Evolutionary conservation across 2,888 invertebrate species (phyloP).

Genomic region (Tupiocoris notatus): DNA sequence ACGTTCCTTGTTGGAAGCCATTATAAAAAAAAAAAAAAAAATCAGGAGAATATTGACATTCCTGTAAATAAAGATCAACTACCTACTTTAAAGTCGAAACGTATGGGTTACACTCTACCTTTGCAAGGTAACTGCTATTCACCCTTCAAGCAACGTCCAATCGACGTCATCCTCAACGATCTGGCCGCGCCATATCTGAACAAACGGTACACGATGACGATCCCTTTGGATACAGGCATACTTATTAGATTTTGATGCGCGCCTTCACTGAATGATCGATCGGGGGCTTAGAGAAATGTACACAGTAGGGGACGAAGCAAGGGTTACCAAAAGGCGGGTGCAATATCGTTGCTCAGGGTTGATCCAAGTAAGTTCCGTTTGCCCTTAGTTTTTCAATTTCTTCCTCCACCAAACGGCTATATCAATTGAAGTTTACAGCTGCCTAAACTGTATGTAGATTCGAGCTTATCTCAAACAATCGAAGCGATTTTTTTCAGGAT

Average conservation of each 20-base stretch:
- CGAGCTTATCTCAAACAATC: no score
- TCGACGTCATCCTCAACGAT: background rate
- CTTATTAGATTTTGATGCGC: slow-evolving; percentile 44
- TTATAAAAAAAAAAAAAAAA: no score
- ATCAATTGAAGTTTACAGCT: background rate
- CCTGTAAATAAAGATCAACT: no score
- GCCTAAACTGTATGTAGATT: background rate
- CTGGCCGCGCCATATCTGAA: background rate
- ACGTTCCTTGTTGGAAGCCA: no score
- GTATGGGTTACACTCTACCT: no score
- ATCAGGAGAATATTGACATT: no score
- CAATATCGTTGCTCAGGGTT: background rate
- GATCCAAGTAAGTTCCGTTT: background rate
- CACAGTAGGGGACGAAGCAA: background rate
- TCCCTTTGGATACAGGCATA: slow-evolving; percentile 40
- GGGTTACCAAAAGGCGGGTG: background rate
- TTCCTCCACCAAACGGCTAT: background rate
- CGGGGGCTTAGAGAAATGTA: slow-evolving; percentile 11
- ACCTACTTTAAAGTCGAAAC: no score
- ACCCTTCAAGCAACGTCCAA: background rate
- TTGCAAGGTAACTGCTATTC: no score
- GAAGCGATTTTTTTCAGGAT: no score
- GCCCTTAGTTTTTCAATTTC: background rate
- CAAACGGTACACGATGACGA: background rate
- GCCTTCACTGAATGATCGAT: slow-evolving; percentile 43